These are phyloP conservation scores for Ormyrus thymus DNA, from an alignment of 2,888 invertebrate species.

Conservation along the genomic window DNA sequence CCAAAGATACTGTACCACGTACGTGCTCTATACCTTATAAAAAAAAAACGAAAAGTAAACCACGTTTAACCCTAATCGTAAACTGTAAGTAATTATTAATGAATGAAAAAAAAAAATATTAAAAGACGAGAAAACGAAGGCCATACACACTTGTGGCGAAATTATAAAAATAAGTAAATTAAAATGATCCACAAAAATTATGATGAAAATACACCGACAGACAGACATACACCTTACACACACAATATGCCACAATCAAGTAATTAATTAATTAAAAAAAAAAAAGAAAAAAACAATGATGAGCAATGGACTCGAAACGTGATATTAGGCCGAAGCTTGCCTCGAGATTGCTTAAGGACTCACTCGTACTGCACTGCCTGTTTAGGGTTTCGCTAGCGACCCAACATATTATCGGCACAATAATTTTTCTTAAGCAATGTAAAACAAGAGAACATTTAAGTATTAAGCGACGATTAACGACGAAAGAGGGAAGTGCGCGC, in stretches of 20 bases:
- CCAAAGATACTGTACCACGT: constrained; percentile 72
- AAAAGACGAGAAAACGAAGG: constrained; percentile 51
- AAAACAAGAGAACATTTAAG: constrained; percentile 57
- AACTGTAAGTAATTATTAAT: constrained; percentile 69
- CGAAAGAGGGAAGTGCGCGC: constrained; percentile 54
- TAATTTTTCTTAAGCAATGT: constrained; percentile 75
- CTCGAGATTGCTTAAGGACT: constrained; percentile 75
- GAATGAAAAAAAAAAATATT: constrained; percentile 56
- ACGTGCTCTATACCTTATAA: constrained; percentile 69
- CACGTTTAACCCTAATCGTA: constrained; percentile 67
- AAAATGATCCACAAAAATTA: constrained; percentile 56
- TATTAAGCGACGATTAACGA: constrained; percentile 45
- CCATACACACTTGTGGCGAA: constrained; percentile 20
- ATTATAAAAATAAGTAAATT: constrained; percentile 41
- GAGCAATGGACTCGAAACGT: constrained; percentile 75
- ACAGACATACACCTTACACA: constrained; percentile 39
- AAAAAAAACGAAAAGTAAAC: constrained; percentile 39
- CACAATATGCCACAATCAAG: constrained; percentile 50
- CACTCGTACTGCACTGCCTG: constrained; percentile 75
- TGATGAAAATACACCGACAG: constrained; percentile 54
- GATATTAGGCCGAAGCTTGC: constrained; percentile 76
- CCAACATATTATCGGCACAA: constrained; percentile 75
- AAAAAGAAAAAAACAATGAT: constrained; percentile 67
- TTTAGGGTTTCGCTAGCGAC: constrained; percentile 74
- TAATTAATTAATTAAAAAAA: constrained; percentile 54